Percentiles rank a stretch among this genome's conserved stretches.
Evolutionary conservation across 2,113 vertebrate species (phyloP).

Genomic region (Sakesphorus luctuosus): DNA sequence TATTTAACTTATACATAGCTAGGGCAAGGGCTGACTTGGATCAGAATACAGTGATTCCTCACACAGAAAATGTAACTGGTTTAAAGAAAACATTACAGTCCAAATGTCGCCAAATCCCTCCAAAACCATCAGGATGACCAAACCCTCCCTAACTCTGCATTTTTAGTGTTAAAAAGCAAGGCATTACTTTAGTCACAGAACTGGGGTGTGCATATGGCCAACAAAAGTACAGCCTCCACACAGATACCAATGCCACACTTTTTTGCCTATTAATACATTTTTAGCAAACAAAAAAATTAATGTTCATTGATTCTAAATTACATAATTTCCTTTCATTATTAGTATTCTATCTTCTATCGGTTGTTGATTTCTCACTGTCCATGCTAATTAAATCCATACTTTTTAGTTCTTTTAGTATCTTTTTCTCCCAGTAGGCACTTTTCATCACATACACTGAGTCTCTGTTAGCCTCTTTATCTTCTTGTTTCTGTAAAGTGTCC

Average conservation of each 20-base stretch:
- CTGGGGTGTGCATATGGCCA: not conserved
- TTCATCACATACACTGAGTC: not conserved
- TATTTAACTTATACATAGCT: not conserved
- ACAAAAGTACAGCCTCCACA: not conserved
- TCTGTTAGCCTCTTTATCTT: not conserved
- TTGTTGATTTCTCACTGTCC: not conserved
- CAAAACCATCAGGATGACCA: not conserved
- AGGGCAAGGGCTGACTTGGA: not conserved
- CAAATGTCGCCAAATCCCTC: not conserved
- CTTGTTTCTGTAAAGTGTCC: not conserved
- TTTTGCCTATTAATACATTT: not conserved
- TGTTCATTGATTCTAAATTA: not conserved
- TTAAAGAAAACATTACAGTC: not conserved
- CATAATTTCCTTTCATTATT: not conserved
- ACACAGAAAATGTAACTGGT: not conserved
- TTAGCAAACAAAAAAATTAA: not conserved
- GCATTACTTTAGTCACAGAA: not conserved
- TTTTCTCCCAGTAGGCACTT: not conserved
- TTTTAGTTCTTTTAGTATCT: not conserved
- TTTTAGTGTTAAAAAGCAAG: not conserved
- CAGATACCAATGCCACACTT: not conserved
- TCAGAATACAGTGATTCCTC: not conserved
- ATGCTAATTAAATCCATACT: not conserved
- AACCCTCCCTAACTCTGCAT: not conserved
- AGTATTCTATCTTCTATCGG: not conserved